Evolutionary conservation across 2,888 invertebrate genomes (phyloP).

Genomic region (Drosophila stalkeri): DNA sequence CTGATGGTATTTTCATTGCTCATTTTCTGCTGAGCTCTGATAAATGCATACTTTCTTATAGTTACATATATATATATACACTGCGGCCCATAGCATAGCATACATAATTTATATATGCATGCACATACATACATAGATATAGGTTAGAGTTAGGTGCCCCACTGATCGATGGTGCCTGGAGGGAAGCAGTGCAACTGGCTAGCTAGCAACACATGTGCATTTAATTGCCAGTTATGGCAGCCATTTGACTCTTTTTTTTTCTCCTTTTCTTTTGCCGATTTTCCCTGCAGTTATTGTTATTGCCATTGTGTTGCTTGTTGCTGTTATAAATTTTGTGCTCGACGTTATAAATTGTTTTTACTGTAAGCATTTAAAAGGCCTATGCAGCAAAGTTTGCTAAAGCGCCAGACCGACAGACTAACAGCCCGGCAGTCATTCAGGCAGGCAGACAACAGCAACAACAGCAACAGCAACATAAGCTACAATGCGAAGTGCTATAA

Average conservation of each 20-base stretch:
- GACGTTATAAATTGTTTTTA: slow-evolving; percentile 57
- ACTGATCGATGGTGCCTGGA: slow-evolving; percentile 16
- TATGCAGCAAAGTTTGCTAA: slow-evolving; percentile 36
- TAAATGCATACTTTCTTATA: neutral
- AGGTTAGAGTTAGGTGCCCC: slow-evolving; percentile 10
- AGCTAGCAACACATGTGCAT: slow-evolving; percentile 47
- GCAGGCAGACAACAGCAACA: neutral
- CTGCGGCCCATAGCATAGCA: neutral
- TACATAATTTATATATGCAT: slow-evolving; percentile 3
- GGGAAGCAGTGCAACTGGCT: neutral
- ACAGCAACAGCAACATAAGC: slow-evolving; percentile 22
- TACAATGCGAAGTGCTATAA: slow-evolving; percentile 41
- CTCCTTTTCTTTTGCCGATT: slow-evolving; percentile 16
- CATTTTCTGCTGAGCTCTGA: slow-evolving; percentile 16
- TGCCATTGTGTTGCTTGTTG: slow-evolving; percentile 27
- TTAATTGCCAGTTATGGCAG: slow-evolving; percentile 56
- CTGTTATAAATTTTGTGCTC: slow-evolving; percentile 42
- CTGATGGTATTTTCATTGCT: slow-evolving; percentile 30
- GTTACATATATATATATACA: neutral
- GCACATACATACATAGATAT: neutral
- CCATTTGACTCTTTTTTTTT: slow-evolving; percentile 37
- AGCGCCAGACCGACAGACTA: slow-evolving; percentile 30
- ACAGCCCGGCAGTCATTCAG: slow-evolving; percentile 7
- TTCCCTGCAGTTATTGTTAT: slow-evolving; percentile 25
- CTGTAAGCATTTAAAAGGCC: slow-evolving; percentile 52